Base-by-base conservation (phyloP, 53 echinoderm and acorn worm species). In the Holothuria leucospilota region DNA sequence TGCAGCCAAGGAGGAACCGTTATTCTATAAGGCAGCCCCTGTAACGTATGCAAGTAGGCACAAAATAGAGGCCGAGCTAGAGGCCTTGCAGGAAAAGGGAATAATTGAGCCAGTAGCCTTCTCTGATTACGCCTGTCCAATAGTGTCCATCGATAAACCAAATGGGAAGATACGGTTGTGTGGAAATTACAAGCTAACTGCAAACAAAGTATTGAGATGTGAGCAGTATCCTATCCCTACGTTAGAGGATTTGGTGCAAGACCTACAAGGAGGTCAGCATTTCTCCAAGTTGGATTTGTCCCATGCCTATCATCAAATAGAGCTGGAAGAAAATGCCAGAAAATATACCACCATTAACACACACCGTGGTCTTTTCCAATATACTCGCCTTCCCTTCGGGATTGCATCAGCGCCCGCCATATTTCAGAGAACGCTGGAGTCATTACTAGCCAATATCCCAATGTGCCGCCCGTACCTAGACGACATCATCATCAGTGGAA, bases 401-500 rank as follows among this genome's bases (percentile, higher is more conserved):
- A 77, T 89, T 16, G 66, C 90, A 29, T 73, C 74, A 34, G 85
- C 85, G 38, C 85, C 85, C 39, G 90, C 90, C 2, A 8, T 89
- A 25, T 89, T 89, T 60, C 85, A 91, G 49, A 67, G 86, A 34
- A 81, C 90, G 23, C 86, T 90, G 58, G 71, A 86, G 34, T 25
- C 62, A 34, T 16, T 86, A 12, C 2, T 90, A 12, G 85, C 88
- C 20, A 83, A 72, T 26, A 82, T 83, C 14, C 84, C 78, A 0
- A 89, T 89, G 84, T 84, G 86, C 71, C 42, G 59, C 5, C 87
- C 86, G 1, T 91, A 86, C 73, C 77, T 87, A 6, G 93, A 93
- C 87, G 90, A 93, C 59, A 90, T 93, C 28, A 90, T 93, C 18
- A 72, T 93, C 64, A 90, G 88, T 69, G 87, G 93, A 21, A 85